Conservation (phyloP, 2,888 invertebrate species). For the Scelioninae gen. 2 region DNA sequence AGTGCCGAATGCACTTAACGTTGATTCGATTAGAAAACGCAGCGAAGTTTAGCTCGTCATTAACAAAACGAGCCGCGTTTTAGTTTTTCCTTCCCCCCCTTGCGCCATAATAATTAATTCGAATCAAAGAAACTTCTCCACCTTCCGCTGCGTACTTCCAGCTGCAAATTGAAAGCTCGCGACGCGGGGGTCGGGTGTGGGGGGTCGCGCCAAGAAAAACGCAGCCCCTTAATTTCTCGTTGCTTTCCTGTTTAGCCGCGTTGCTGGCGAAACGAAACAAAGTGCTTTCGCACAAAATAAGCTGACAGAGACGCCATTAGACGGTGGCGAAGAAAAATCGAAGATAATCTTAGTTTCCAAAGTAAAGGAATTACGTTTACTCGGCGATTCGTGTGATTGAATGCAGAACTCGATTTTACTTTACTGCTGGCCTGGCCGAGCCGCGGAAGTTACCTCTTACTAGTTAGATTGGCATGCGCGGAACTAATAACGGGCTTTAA, state of each 20-base stretch:
- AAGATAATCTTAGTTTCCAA: constrained; percentile 70
- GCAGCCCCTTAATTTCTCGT: constrained; percentile 15
- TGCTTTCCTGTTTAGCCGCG: constrained; percentile 6
- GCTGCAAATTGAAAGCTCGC: no score
- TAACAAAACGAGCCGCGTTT: constrained; percentile 29
- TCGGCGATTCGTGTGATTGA: constrained; percentile 67
- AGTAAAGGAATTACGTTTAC: constrained; percentile 63
- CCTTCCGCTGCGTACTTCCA: no score
- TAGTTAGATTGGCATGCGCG: constrained; percentile 70
- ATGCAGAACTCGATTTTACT: constrained; percentile 70
- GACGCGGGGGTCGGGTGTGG: no score
- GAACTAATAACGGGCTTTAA: constrained; percentile 68
- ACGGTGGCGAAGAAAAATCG: constrained; percentile 63
- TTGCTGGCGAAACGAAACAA: constrained; percentile 39
- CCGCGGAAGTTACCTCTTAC: constrained; percentile 71
- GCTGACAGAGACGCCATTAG: constrained; percentile 49
- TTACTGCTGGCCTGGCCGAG: constrained; percentile 63
- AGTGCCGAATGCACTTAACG: constrained; percentile 63
- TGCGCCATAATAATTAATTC: constrained; percentile 20
- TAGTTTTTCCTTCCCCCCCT: neutral
- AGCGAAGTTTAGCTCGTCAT: constrained; percentile 37
- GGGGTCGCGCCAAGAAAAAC: neutral
- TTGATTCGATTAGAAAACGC: constrained; percentile 64
- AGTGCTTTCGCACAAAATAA: constrained; percentile 47
- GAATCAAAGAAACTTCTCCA: constrained; percentile 18